Percentiles rank a stretch among this genome's conserved stretches.
These are phyloP conservation scores for Lepidurus packardi DNA, from an alignment of 1,140 invertebrate species.

Conservation along the genomic window DNA sequence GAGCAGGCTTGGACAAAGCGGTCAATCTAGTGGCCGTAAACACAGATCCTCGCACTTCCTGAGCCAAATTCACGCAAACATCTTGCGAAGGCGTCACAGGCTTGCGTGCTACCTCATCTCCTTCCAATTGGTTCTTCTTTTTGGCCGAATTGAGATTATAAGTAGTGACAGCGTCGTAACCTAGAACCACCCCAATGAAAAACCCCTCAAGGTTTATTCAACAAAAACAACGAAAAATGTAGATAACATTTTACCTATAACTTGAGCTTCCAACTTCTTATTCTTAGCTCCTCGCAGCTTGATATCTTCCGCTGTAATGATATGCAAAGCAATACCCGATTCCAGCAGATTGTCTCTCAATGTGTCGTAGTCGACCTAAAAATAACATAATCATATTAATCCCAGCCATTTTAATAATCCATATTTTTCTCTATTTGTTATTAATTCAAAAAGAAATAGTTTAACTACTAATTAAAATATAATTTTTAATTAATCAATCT, in stretches of 20 bases:
- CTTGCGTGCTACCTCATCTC: not conserved
- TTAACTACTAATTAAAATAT: not conserved
- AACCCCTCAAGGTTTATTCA: not conserved
- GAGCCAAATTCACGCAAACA: not conserved
- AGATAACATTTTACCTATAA: not conserved
- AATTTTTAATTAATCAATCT: not conserved
- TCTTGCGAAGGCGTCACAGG: not conserved
- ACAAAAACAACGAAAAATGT: too few species aligned
- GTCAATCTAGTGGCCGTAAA: not conserved
- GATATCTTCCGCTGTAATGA: not conserved
- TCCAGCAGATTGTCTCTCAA: not conserved
- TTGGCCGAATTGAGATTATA: conserved; percentile 2
- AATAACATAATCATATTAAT: not conserved
- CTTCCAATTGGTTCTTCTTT: not conserved
- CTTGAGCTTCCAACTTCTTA: conserved; percentile 4
- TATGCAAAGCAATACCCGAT: not conserved
- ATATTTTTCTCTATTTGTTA: not conserved
- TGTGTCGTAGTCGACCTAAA: not conserved
- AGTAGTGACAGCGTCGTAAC: not conserved
- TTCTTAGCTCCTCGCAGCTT: not conserved
- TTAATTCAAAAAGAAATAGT: not conserved
- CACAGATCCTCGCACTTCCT: not conserved
- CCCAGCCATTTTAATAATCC: not conserved
- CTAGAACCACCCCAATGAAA: not conserved
- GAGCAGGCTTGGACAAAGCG: not conserved